Conservation (phyloP, 2,113 vertebrate species). For the Bombycilla garrulus region DNA sequence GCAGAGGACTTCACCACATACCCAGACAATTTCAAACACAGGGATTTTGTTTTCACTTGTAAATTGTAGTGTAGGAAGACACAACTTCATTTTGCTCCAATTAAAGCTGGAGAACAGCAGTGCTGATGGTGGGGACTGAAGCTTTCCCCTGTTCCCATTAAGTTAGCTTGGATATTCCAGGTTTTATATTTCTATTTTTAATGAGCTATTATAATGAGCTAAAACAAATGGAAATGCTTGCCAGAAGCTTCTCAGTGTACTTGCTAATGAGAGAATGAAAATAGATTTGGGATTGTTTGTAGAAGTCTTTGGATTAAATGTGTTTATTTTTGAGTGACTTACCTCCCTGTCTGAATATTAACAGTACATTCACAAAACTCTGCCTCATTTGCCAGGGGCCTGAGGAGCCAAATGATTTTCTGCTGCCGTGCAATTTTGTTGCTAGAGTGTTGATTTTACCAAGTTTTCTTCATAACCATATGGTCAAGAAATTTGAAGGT, state of each 20-base stretch:
- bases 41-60: background rate
- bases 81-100: background rate
- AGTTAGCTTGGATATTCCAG: background rate
- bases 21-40: background rate
- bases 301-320: background rate
- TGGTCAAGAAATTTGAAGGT: background rate
- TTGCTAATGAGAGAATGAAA: background rate
- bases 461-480: background rate
- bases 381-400: background rate
- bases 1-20: background rate
- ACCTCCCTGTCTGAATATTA: background rate
- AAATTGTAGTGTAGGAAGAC: background rate
- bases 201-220: background rate
- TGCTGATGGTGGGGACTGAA: background rate
- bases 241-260: background rate
- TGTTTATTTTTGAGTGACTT: background rate
- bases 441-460: background rate
- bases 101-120: background rate
- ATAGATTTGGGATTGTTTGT: background rate
- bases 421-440: background rate
- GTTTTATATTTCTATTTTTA: background rate
- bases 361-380: background rate
- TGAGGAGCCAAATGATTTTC: background rate
- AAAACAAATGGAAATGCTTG: background rate
- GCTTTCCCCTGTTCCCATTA: background rate